Percentiles rank a stretch among this genome's conserved stretches.
Evolutionary conservation across 2,888 invertebrate species (phyloP).

Genomic region (Machimus rusticus): DNA sequence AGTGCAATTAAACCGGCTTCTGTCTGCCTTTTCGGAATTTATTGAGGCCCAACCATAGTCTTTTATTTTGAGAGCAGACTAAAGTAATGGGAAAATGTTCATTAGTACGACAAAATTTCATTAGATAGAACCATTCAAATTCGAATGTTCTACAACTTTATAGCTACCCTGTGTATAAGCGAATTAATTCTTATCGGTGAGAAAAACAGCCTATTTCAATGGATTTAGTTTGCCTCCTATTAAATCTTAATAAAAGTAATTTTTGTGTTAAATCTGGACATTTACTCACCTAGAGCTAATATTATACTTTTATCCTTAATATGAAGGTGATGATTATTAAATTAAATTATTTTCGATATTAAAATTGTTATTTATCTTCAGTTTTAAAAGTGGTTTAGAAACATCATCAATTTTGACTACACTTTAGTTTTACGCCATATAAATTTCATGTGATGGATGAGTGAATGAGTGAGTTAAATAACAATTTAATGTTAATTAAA

Average conservation of each 20-base stretch:
- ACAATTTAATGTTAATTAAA: no score
- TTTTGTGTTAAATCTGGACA: neutral
- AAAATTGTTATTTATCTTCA: no score
- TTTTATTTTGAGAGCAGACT: neutral
- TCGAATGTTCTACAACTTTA: neutral
- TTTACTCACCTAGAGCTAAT: neutral
- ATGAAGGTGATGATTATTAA: no score
- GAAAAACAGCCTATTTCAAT: neutral
- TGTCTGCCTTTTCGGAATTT: neutral
- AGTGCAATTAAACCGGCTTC: neutral
- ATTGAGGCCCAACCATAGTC: neutral
- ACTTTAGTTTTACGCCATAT: no score
- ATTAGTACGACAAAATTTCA: neutral
- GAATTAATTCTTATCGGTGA: neutral
- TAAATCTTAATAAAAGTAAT: neutral
- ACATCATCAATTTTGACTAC: no score
- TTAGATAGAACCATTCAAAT: neutral
- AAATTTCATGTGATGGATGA: no score
- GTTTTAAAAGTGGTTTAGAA: no score
- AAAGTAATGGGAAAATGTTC: neutral
- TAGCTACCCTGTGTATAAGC: neutral
- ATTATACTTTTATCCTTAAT: no score
- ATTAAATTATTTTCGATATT: no score
- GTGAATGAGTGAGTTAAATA: no score
- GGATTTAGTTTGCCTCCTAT: neutral